Evolutionary conservation across 2,113 vertebrate genomes (phyloP), one percentile per base, ranked within the genome.

Genomic region (Heliornis fulica): DNA sequence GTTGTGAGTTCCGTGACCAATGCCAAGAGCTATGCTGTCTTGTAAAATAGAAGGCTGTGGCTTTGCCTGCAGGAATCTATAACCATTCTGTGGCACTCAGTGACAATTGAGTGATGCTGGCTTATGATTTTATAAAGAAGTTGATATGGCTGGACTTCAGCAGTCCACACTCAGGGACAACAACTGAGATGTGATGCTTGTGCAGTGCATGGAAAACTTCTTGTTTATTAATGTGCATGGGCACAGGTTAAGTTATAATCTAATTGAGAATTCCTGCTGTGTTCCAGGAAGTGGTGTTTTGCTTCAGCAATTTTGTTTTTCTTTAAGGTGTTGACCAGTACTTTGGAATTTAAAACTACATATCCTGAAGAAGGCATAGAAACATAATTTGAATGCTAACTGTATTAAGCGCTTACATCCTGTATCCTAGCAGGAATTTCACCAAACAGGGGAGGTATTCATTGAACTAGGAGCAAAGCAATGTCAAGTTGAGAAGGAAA

Each of bases 401-500:
- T 88, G 63, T 91, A 96, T 88, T 93, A 91, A 96, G 78, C 41
- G 1, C 65, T 96, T 71, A 96, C 93, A 93, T 96, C 91, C 87
- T 95, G 92, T 88, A 91, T 96, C 85, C 90, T 96, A 96, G 96
- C 50, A 96, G 92, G 95, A 96, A 93, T 95, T 96, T 96, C 71
- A 83, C 89, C 54, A 69, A 94, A 97, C 94, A 96, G 87, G 75
- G 63, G 36, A 93, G 83, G 93, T 93, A 94, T 96, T 97, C 96
- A 97, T 94, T 96, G 91, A 95, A 95, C 84, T 69, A 74, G 84
- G 87, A 96, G 93, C 85, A 95, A 94, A 94, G 91, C 82, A 96
- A 91, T 59, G 93, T 96, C 93, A 96, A 80, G 71, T 96, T 86
- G 84, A 96, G 92, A 94, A 96, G 95, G 94, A 97, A 96, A 96